Evolutionary conservation across 2,888 invertebrate species (phyloP).

Genomic region (Chrysina gloriosa): DNA sequence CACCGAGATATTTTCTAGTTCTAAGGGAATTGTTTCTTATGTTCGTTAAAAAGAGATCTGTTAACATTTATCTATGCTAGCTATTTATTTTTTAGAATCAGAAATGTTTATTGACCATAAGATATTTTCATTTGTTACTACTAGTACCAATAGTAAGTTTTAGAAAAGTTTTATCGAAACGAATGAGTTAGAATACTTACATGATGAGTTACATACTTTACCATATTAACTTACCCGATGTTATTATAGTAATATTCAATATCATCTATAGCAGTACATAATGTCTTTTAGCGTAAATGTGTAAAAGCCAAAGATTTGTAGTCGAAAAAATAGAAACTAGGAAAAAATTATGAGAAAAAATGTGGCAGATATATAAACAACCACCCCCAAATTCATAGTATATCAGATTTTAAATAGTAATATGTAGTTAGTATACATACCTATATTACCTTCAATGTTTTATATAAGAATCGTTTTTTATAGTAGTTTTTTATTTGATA

Average conservation of each 20-base stretch:
- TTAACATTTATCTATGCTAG: background rate
- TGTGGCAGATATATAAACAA: background rate
- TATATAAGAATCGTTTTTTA: background rate
- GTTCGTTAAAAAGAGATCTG: background rate
- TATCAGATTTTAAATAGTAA: background rate
- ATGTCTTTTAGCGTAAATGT: constrained; percentile 24
- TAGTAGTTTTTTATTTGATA: constrained; percentile 19
- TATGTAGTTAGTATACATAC: too few relatives aligned
- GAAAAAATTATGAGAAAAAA: constrained; percentile 4
- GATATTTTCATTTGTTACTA: background rate
- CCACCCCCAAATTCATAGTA: background rate
- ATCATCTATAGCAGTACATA: constrained; percentile 25
- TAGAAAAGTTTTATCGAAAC: background rate
- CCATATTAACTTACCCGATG: background rate
- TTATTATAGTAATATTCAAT: constrained; percentile 6
- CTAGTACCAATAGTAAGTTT: background rate
- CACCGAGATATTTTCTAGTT: background rate
- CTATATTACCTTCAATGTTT: background rate
- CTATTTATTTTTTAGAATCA: constrained; percentile 11
- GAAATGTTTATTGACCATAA: background rate
- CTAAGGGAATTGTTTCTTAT: background rate
- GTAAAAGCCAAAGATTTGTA: constrained; percentile 25
- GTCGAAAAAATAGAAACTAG: background rate
- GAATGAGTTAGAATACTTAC: background rate
- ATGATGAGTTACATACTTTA: too few relatives aligned